Evolutionary conservation across 2,888 invertebrate species (phyloP).

Genomic region (Pteria penguin): DNA sequence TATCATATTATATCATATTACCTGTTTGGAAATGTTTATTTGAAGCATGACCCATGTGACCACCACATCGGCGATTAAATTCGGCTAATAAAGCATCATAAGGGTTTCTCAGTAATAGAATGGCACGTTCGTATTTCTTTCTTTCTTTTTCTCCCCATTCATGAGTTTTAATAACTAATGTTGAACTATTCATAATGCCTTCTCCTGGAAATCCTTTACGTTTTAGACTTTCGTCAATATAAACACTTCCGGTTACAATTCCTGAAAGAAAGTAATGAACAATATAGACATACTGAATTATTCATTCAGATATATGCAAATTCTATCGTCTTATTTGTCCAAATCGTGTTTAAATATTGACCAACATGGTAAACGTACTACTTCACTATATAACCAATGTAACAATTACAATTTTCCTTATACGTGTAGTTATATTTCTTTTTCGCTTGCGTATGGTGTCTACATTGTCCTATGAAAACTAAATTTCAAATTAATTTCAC

Average conservation of each 20-base stretch:
- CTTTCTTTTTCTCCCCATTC: slow-evolving; percentile 35
- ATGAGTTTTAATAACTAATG: slow-evolving; percentile 57
- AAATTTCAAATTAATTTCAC: too few species aligned
- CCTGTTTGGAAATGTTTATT: slow-evolving; percentile 41
- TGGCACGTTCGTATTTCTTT: slow-evolving; percentile 44
- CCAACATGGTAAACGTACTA: too few species aligned
- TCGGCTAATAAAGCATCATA: slow-evolving; percentile 56
- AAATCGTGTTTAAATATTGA: too few species aligned
- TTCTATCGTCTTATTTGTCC: too few species aligned
- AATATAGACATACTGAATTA: too few species aligned
- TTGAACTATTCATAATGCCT: slow-evolving; percentile 43
- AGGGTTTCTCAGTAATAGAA: slow-evolving; percentile 56
- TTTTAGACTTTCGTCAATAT: slow-evolving; percentile 48
- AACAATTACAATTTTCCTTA: too few species aligned
- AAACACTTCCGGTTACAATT: slow-evolving; percentile 54
- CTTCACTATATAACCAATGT: too few species aligned
- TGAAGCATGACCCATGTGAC: slow-evolving; percentile 50
- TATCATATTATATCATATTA: too few species aligned
- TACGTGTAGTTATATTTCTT: too few species aligned
- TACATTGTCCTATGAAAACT: too few species aligned
- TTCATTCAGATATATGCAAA: too few species aligned
- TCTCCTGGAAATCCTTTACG: slow-evolving; percentile 56
- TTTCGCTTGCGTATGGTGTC: too few species aligned
- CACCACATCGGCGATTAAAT: slow-evolving; percentile 52
- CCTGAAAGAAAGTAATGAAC: slow-evolving; percentile 40